Evolutionary conservation across 2,113 vertebrate genomes (phyloP).

Genomic region (Chloropsis cyanopogon): DNA sequence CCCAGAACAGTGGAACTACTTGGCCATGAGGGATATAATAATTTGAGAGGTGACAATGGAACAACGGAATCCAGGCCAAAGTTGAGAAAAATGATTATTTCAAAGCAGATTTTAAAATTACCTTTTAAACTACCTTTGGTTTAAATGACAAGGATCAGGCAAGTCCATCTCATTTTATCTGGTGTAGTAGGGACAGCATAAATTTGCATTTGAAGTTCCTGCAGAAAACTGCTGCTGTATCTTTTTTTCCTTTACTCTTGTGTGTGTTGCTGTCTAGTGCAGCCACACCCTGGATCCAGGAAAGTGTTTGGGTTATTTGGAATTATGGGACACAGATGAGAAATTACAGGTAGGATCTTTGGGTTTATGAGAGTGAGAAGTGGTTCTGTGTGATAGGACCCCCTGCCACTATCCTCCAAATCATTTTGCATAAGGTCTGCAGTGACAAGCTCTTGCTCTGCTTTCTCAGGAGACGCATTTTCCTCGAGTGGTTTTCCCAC

Average conservation of each 20-base stretch:
- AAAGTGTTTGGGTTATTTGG: neutral
- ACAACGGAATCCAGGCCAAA: neutral
- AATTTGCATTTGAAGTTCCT: neutral
- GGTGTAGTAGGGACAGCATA: neutral
- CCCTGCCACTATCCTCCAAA: neutral
- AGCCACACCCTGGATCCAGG: neutral
- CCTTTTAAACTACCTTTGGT: neutral
- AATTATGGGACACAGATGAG: neutral
- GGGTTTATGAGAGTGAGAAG: neutral
- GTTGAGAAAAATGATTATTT: neutral
- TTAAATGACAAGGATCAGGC: neutral
- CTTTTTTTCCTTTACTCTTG: neutral
- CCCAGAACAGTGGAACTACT: neutral
- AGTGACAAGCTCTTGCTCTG: neutral
- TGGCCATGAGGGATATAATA: neutral
- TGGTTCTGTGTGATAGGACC: accelerated
- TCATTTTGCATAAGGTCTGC: neutral
- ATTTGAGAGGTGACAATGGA: neutral
- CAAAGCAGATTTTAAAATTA: neutral
- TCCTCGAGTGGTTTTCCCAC: neutral
- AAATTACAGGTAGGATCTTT: neutral
- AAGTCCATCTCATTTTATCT: neutral
- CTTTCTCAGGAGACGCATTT: neutral
- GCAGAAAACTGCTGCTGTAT: neutral
- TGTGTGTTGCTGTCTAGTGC: neutral